Evolutionary conservation across 2,113 vertebrate species (phyloP).

Genomic region (Callorhinus ursinus): DNA sequence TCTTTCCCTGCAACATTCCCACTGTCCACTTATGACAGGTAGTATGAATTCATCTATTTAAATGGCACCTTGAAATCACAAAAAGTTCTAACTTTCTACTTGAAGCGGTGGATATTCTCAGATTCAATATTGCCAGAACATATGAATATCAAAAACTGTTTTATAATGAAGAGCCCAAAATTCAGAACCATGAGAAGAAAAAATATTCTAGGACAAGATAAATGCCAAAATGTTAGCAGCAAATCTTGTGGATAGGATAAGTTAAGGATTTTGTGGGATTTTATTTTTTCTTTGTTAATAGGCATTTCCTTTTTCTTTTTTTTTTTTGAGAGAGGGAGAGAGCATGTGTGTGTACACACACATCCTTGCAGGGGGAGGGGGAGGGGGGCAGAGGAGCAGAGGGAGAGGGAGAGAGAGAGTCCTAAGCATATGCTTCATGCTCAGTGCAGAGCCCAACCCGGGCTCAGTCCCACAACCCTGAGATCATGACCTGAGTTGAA

Average conservation of each 20-base stretch:
- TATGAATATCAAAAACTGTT: not conserved
- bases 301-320: not conserved
- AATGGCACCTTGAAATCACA: slow-evolving; percentile 11
- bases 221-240: not conserved
- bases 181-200: not conserved
- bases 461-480: too few species aligned
- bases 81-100: not conserved
- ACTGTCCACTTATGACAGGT: not conserved
- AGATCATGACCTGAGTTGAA: too few species aligned
- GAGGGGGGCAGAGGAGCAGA: too few species aligned
- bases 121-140: not conserved
- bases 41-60: not conserved
- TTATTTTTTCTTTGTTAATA: not conserved
- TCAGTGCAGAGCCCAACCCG: too few species aligned
- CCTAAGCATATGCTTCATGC: too few species aligned
- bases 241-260: not conserved
- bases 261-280: not conserved
- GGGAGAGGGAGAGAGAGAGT: too few species aligned
- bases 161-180: not conserved
- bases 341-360: too few species aligned
- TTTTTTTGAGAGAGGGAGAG: too few species aligned
- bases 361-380: too few species aligned
- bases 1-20: not conserved
- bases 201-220: not conserved
- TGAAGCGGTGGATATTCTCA: not conserved